Evolutionary conservation across 2,113 vertebrate genomes (phyloP).

Genomic region (Elephas maximus): DNA sequence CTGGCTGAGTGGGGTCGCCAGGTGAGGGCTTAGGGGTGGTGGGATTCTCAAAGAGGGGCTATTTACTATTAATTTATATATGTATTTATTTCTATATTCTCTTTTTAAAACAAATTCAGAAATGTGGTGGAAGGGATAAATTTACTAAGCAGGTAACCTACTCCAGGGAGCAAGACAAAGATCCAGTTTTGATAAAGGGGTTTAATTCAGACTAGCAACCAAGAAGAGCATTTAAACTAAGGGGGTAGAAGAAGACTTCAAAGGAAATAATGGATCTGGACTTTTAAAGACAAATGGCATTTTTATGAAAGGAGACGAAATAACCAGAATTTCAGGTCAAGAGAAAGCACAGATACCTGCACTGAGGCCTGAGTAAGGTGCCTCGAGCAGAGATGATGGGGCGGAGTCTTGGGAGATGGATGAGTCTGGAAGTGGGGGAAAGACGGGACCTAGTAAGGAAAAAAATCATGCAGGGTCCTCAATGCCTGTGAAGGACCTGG

Average conservation of each 20-base stretch:
- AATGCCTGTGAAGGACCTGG: background rate
- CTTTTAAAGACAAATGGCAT: conserved; percentile 47
- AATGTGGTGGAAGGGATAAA: background rate
- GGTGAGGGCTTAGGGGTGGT: background rate
- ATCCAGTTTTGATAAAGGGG: background rate
- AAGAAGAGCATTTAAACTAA: conserved; percentile 20
- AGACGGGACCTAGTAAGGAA: background rate
- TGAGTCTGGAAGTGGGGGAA: background rate
- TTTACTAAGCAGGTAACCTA: background rate
- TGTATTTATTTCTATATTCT: background rate
- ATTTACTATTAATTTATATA: background rate
- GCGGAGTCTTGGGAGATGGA: background rate
- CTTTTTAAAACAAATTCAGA: conserved; percentile 37
- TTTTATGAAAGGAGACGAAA: background rate
- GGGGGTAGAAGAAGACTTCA: background rate
- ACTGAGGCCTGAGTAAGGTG: background rate
- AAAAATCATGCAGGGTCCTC: background rate
- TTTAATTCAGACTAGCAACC: background rate
- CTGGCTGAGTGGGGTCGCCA: background rate
- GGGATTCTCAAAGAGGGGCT: background rate
- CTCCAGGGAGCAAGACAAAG: background rate
- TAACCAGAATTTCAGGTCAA: background rate
- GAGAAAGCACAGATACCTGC: background rate
- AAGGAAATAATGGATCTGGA: background rate
- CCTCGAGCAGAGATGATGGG: background rate